Base-by-base conservation (phyloP, 1,140 invertebrate species). In the Rhagoletis zephyria region DNA sequence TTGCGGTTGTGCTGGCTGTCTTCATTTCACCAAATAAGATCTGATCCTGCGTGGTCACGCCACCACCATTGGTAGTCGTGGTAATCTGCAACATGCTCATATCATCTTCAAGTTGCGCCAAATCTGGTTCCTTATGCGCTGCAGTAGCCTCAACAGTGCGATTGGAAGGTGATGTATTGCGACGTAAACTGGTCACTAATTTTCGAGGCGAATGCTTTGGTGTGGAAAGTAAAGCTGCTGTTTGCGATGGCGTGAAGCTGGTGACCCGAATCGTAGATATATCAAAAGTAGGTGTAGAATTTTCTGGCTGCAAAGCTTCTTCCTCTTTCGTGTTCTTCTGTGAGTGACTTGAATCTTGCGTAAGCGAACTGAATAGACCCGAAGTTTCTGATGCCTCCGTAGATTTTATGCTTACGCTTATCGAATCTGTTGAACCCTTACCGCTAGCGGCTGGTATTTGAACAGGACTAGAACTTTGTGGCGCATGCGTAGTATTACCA, bases 401-500 rank as follows among this genome's bases (percentile, higher is more conserved):
- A n/a, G 87, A 88, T 42, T 85, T 85, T 48, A 42, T 42, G 64
- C 85, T 87, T 30, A 59, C 56, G 40, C 56, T 88, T n/a, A 74
- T 9, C 7, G 86, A 87, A 60, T 88, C 88, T 3, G 14, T 9
- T 4, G 48, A 56, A 7, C 19, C 42, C 30, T 65, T 86, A 16
- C 86, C 81, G 14, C 30, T 30, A 30, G 85, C 65, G 87, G 59
- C 90, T 89, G 90, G 95, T 92, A 95, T 95, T 40, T 94, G 94
- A 85, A 94, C 94, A 86, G 94, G 95, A 93, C 95, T 95, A 61
- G 95, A 95, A 89, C 63, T 94, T 92, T 90, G 94, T 95, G 91
- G 94, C 94, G 63, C 96, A 96, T 61, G 96, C 96, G 0, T 94
- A 30, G 96, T 96, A 93, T 97, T 97, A 42, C 96, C 96, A 93